Evolutionary conservation across 2,797 vertebrate genomes (phyloP).

Genomic region (Discoglossus pictus): DNA sequence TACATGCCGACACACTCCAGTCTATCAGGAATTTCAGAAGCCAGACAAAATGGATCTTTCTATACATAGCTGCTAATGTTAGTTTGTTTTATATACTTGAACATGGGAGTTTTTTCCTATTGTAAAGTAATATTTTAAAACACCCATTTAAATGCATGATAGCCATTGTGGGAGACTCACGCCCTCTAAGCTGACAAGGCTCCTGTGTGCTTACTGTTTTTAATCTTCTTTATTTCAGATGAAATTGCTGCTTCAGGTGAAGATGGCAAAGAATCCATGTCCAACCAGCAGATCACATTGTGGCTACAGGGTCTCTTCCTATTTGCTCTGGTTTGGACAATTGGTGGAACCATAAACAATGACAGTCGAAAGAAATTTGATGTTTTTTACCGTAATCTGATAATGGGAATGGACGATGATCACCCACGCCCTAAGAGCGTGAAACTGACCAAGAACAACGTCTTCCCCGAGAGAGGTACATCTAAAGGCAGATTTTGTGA

Average conservation of each 20-base stretch:
- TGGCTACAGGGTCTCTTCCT: slow-evolving; percentile 90
- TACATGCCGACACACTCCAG: too few relatives aligned
- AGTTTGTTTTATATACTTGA: too few relatives aligned
- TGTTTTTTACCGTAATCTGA: slow-evolving; percentile 80
- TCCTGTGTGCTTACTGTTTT: too few relatives aligned
- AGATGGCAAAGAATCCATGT: slow-evolving; percentile 65
- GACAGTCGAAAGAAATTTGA: slow-evolving; percentile 89
- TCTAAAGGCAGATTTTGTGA: background rate
- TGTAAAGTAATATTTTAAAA: too few relatives aligned
- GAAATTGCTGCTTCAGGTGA: slow-evolving; percentile 69
- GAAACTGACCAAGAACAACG: slow-evolving; percentile 79
- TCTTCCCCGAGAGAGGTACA: slow-evolving; percentile 87
- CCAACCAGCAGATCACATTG: slow-evolving; percentile 78
- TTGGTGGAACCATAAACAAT: slow-evolving; percentile 82
- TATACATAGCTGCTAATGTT: too few relatives aligned
- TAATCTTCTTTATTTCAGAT: slow-evolving; percentile 71
- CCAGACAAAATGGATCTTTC: too few relatives aligned
- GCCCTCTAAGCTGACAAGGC: too few relatives aligned
- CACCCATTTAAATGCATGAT: too few relatives aligned
- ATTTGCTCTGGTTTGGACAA: slow-evolving; percentile 88
- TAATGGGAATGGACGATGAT: slow-evolving; percentile 70
- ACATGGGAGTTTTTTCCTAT: too few relatives aligned
- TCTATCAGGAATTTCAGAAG: too few relatives aligned
- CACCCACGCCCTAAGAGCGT: slow-evolving; percentile 80
- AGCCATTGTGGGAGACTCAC: too few relatives aligned